Evolutionary conservation across 2,888 invertebrate genomes (phyloP), one percentile per base, ranked within the genome.

Genomic region (Ferrisia virgata): DNA sequence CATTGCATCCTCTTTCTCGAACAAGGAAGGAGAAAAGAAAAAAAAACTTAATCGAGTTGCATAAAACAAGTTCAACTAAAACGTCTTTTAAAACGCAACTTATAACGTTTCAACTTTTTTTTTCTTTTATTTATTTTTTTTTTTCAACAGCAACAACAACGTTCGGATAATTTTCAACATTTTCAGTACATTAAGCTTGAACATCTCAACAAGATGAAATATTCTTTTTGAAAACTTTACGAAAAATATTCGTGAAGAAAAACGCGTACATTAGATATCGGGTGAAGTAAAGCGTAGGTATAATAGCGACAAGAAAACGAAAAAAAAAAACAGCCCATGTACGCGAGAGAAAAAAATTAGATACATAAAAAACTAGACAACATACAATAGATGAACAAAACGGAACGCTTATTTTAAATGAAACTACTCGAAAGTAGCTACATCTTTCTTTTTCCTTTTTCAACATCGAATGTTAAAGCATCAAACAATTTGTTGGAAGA

Each of bases 131-230:
- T 36, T 8, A 8, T 36, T 36, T 36, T 36, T 36, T 36, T 36
- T 8, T 36, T 8, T 36, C 36, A 6, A n/a, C 36, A 36, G 8
- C 36, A 36, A 36, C 22, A 58, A 58, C 58, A 58, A 58, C 58
- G 58, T 58, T 58, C n/a, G n/a, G 58, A 58, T 58, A 58, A 58
- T 58, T 58, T 58, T 11, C 58, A 18, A 11, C 25, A 58, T 58
- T 58, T 58, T 58, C 58, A 58, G 22, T 58, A 58, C 58, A 58
- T 58, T 58, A 58, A 58, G 58, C 25, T 58, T 11, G 22, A 58
- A 58, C 58, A 58, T 58, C 58, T 58, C 58, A 43, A 43, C 58
- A n/a, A 58, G 58, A 58, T 58, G 58, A 58, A 58, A 58, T 58
- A 58, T 58, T 47, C 25, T 58, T 58, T 58, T 25, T 58, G 4